These are phyloP conservation scores for Chiloscyllium punctatum DNA, from an alignment of 2,797 vertebrate genomes.

Conservation along the genomic window DNA sequence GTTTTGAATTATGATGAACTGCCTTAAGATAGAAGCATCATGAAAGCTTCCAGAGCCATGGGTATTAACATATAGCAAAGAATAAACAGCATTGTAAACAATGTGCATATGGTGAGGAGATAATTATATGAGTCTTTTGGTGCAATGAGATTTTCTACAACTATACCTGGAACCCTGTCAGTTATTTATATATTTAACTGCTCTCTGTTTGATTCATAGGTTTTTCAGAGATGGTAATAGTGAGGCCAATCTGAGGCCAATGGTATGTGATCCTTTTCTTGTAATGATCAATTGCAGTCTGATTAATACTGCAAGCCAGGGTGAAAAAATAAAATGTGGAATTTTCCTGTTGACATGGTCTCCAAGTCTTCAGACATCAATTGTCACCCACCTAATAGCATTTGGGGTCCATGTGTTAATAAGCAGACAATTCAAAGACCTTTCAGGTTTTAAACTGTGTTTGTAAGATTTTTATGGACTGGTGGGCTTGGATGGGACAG, in stretches of 20 bases:
- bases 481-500: not conserved
- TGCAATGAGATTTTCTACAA: not conserved
- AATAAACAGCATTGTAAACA: not conserved
- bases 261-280: not conserved
- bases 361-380: not conserved
- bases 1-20: constrained; percentile 18
- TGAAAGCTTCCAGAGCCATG: not conserved
- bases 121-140: not conserved
- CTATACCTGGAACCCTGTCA: not conserved
- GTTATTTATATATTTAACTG: not conserved
- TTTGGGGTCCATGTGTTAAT: not conserved
- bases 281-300: not conserved
- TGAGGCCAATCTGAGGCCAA: not conserved
- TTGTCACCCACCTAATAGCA: not conserved
- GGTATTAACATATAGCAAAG: not conserved
- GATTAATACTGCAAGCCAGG: not conserved
- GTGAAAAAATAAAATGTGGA: not conserved
- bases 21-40: not conserved
- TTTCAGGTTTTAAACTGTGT: not conserved
- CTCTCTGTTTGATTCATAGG: not conserved
- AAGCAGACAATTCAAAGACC: not conserved
- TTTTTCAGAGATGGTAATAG: not conserved
- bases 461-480: not conserved
- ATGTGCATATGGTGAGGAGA: not conserved
- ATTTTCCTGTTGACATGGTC: not conserved